Percentiles rank a stretch among this genome's conserved stretches.
These are phyloP conservation scores for Bufo gargarizans DNA, from an alignment of 2,113 vertebrate species.

Conservation along the genomic window DNA sequence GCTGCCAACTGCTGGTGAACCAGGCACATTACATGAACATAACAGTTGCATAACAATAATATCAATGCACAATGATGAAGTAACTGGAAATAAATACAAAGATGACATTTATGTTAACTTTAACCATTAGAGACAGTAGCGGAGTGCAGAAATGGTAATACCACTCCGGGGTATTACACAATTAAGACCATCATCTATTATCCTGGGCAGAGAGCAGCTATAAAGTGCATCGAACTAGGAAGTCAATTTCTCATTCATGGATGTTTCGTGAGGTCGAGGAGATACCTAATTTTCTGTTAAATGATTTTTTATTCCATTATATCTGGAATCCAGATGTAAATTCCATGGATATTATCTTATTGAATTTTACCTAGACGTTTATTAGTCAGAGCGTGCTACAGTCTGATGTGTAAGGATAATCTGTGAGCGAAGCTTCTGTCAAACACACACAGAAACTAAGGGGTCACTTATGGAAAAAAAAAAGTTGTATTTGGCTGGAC, in stretches of 20 bases:
- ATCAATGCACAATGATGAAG: no score
- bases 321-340: constrained; percentile 6
- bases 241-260: background rate
- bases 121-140: no score
- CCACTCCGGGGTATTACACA: no score
- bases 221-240: background rate
- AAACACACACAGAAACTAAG: background rate
- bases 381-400: background rate
- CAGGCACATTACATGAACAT: no score
- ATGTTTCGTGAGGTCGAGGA: background rate
- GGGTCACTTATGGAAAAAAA: background rate
- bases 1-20: no score
- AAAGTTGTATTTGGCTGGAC: background rate
- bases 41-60: no score
- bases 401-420: background rate
- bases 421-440: background rate
- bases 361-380: background rate
- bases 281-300: background rate
- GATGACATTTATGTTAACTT: no score
- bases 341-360: background rate
- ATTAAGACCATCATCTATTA: background rate
- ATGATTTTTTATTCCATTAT: background rate
- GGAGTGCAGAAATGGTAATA: no score
- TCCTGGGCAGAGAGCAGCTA: background rate
- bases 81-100: no score